Evolutionary conservation across 2,797 vertebrate species (phyloP).

Genomic region (Pyrocephalus nanus): DNA sequence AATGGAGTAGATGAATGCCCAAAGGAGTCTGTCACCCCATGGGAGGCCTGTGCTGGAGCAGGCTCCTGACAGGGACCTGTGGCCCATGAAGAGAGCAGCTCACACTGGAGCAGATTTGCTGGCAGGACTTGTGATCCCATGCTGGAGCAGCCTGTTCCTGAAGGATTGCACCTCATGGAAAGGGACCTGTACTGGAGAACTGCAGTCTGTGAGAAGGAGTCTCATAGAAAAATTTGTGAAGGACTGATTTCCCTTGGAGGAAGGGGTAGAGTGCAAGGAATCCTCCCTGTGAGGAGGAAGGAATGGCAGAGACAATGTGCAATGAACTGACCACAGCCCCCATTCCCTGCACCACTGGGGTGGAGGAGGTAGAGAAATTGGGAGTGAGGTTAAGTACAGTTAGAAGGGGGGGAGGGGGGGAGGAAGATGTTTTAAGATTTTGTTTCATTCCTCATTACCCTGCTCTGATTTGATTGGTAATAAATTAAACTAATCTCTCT

Average conservation of each 20-base stretch:
- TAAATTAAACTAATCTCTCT: not conserved
- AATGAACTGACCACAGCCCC: not conserved
- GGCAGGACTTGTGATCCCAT: fast-evolving
- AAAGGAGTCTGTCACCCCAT: not conserved
- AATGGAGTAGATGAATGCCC: not conserved
- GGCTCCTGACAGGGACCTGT: not conserved
- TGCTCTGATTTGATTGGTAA: not conserved
- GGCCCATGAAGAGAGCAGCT: not conserved
- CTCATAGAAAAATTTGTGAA: not conserved
- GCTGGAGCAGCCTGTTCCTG: not conserved
- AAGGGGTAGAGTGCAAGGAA: not conserved
- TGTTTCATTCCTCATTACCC: not conserved
- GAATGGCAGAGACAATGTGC: not conserved
- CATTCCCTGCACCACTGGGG: not conserved
- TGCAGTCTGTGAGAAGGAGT: not conserved
- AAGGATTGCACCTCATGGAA: not conserved
- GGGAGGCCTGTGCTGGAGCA: not conserved
- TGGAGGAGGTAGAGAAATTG: too few species aligned
- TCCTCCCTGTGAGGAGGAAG: not conserved
- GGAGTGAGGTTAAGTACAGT: not conserved
- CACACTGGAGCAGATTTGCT: not conserved
- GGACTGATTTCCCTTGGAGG: not conserved
- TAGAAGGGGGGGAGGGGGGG: not conserved
- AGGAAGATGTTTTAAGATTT: not conserved
- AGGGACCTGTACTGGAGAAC: fast-evolving